Base-by-base conservation (phyloP, 1,140 invertebrate species). In the Neodiprion fabricii region DNA sequence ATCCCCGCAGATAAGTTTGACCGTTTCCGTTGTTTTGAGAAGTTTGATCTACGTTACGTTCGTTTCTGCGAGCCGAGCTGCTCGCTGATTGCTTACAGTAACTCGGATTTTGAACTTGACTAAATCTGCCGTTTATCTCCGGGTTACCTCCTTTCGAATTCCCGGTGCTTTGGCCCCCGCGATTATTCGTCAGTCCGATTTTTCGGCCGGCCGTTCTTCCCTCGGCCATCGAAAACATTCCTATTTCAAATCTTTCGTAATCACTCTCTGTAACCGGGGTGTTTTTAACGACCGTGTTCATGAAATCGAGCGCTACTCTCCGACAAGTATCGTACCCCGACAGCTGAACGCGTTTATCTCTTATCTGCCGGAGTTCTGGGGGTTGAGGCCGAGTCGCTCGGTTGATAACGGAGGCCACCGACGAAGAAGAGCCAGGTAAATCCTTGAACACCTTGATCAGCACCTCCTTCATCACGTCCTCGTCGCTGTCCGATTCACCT, bases 321-420 rank as follows among this genome's bases (percentile, higher is more conserved):
- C 86, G 84, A 76, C 87, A 88, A 28, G 82, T 83, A 72, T 87
- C 85, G 73, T 86, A 88, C 69, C 87, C 87, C 40, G 83, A 72
- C 11, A 87, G 76, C 65, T 88, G 85, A 70, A 86, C 82, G n/a
- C 79, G 81, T 78, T 87, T 87, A 72, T 72, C 79, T 10, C 83
- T 80, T 73, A 85, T 79, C 7, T 75, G 76, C 69, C 82, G 76
- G 0, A 85, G 47, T 73, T 79, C 77, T 2, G 79, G 70, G 50
- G 81, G 76, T 1, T 17, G 70, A 0, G 79, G 78, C 73, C 74
- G 82, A 23, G 80, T 82, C 70, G 80, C 80, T 21, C 81, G 82
- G 68, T 84, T 78, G 14, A 85, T 85, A 71, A 83, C 79, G 9
- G 76, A 78, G 5, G 74, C 28, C 0, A 84, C 53, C 48, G 77